Percentiles rank a stretch among this genome's conserved stretches.
These are phyloP conservation scores for Drosophila triauraria DNA, from an alignment of 1,140 invertebrate genomes.

Conservation along the genomic window DNA sequence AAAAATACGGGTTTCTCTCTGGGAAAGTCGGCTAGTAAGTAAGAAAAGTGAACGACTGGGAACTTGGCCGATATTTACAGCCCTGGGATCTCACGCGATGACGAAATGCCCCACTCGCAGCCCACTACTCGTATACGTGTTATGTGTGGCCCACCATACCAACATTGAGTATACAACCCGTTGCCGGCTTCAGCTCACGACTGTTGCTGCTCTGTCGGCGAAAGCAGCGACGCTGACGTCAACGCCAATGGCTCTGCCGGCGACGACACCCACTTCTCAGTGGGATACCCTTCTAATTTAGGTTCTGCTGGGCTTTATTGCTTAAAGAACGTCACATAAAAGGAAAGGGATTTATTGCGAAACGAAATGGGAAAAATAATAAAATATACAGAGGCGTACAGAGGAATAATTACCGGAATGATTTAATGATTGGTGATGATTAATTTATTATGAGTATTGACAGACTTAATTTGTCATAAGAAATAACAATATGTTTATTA, in stretches of 20 bases:
- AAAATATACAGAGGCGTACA: neutral
- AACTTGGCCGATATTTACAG: slow-evolving; percentile 61
- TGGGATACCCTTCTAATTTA: slow-evolving; percentile 24
- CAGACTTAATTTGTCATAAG: no score
- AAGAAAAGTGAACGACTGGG: slow-evolving; percentile 22
- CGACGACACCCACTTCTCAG: slow-evolving; percentile 41
- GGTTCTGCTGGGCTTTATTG: slow-evolving; percentile 1
- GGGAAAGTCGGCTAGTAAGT: slow-evolving; percentile 39
- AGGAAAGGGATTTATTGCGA: no score
- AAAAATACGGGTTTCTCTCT: slow-evolving; percentile 29
- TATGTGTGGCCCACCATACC: slow-evolving; percentile 23
- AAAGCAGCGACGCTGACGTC: slow-evolving; percentile 6
- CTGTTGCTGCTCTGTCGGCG: slow-evolving; percentile 38
- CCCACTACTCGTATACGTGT: slow-evolving; percentile 41
- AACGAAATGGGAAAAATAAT: no score
- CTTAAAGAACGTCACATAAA: neutral
- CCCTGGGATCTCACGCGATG: slow-evolving; percentile 52
- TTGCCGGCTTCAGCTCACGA: slow-evolving; percentile 22
- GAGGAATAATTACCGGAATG: neutral
- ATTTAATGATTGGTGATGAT: neutral
- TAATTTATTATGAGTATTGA: no score
- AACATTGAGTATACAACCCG: slow-evolving; percentile 23
- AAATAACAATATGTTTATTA: neutral
- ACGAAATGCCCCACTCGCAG: slow-evolving; percentile 54
- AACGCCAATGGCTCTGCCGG: slow-evolving; percentile 13